phyloP scores from a whole-genome alignment of 2,888 invertebrate genomes.

The Amiota minor region DNA sequence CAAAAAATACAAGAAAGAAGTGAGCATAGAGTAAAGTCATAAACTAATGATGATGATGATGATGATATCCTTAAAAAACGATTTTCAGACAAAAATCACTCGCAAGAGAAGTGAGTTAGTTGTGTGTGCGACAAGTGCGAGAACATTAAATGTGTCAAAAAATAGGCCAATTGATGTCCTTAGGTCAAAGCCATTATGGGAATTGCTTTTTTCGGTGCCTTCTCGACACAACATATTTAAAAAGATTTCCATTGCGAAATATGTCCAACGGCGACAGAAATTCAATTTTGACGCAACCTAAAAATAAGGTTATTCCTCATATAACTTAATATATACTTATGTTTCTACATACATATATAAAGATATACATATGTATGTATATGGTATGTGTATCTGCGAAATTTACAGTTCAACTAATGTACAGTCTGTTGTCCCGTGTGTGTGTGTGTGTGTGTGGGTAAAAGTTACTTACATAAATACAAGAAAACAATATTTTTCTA shows the following conservation, averaged over 20 bases:
- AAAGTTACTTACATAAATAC: slow-evolving; percentile 19
- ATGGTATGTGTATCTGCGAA: too few relatives aligned
- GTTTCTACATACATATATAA: too few relatives aligned
- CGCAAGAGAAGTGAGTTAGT: too few relatives aligned
- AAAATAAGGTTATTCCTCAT: slow-evolving; percentile 44
- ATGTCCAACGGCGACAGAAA: slow-evolving; percentile 50
- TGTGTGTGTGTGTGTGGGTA: not conserved
- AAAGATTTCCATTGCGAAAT: slow-evolving; percentile 17
- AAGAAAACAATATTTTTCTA: slow-evolving; percentile 70
- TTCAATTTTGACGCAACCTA: slow-evolving; percentile 57
- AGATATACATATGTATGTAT: too few relatives aligned
- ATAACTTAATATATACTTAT: not conserved
- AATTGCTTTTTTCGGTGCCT: slow-evolving; percentile 53
- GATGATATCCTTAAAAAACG: slow-evolving; percentile 67
- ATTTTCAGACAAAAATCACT: slow-evolving; percentile 46
- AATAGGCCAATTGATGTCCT: slow-evolving; percentile 66
- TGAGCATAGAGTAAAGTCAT: not conserved
- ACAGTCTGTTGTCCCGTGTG: not conserved
- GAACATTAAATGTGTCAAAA: slow-evolving; percentile 52
- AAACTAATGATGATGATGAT: slow-evolving; percentile 28
- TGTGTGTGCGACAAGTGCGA: not conserved
- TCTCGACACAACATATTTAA: slow-evolving; percentile 30
- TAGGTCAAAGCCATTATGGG: slow-evolving; percentile 66
- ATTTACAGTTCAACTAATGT: too few relatives aligned
- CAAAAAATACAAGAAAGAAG: too few relatives aligned